Conservation (phyloP, 2,797 vertebrate species). For the Sciaenops ocellatus region DNA sequence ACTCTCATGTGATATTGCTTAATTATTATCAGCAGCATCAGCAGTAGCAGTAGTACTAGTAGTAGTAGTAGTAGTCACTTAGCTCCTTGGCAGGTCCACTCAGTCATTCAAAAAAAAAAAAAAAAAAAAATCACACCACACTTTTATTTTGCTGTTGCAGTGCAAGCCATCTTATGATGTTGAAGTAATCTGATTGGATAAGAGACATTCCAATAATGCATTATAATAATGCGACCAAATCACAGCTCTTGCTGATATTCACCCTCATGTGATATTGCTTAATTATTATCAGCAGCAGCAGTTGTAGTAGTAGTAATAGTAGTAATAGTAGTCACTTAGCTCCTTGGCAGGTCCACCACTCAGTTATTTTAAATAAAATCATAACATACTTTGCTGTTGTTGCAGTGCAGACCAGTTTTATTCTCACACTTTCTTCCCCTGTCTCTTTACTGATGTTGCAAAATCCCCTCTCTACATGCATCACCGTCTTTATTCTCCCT, state of each 20-base stretch:
- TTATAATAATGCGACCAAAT: no score
- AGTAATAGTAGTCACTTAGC: background rate
- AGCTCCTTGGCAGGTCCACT: background rate
- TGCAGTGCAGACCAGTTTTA: background rate
- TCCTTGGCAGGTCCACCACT: background rate
- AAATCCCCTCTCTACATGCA: background rate
- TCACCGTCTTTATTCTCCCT: background rate
- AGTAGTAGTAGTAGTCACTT: background rate
- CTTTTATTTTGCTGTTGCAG: background rate
- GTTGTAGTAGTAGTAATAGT: no score
- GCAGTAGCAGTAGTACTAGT: no score
- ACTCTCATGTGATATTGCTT: no score
- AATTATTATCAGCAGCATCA: no score
- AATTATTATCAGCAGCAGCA: no score
- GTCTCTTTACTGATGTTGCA: background rate
- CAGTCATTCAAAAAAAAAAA: background rate
- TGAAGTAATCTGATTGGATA: no score
- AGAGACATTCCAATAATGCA: no score
- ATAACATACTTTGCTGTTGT: background rate
- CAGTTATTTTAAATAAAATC: background rate
- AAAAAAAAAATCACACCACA: background rate
- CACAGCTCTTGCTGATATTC: no score
- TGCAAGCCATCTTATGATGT: background rate
- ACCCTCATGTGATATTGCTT: no score
- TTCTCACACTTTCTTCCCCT: background rate